Conservation (phyloP, 1,140 invertebrate species). For the Macrocentrus cingulum region DNA sequence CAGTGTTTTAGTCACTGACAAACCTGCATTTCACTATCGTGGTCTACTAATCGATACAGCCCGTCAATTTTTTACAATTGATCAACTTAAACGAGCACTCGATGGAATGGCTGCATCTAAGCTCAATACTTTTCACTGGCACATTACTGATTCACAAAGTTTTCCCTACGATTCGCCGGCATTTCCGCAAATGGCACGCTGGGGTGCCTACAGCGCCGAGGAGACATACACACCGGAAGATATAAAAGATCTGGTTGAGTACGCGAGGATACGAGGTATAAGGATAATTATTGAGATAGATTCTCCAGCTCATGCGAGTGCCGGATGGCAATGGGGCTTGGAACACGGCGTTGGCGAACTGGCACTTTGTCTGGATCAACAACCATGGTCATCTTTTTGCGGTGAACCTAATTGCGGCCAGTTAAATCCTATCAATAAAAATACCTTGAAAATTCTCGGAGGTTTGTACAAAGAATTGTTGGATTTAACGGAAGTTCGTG, state of each 20-base stretch:
- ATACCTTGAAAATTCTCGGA: conserved; percentile 70
- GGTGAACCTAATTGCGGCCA: conserved; percentile 85
- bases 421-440: conserved; percentile 77
- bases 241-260: conserved; percentile 69
- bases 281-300: conserved; percentile 81
- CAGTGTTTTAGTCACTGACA: conserved; percentile 64
- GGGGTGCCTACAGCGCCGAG: conserved; percentile 69
- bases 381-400: conserved; percentile 74
- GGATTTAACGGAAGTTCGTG: conserved; percentile 55
- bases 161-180: conserved; percentile 76
- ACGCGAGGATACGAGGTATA: conserved; percentile 72
- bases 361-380: conserved; percentile 72
- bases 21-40: conserved; percentile 70
- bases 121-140: conserved; percentile 86
- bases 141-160: conserved; percentile 86
- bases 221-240: conserved; percentile 74
- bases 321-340: conserved; percentile 79
- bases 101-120: conserved; percentile 83
- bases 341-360: conserved; percentile 69
- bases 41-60: conserved; percentile 77
- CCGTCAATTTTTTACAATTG: conserved; percentile 72
- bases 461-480: conserved; percentile 64
- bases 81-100: conserved; percentile 68
- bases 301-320: conserved; percentile 81
- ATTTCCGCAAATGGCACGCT: conserved; percentile 75